Evolutionary conservation across 2,797 vertebrate species (phyloP), one percentile per base, ranked within the genome.

Genomic region (Tiaroga cobitis): DNA sequence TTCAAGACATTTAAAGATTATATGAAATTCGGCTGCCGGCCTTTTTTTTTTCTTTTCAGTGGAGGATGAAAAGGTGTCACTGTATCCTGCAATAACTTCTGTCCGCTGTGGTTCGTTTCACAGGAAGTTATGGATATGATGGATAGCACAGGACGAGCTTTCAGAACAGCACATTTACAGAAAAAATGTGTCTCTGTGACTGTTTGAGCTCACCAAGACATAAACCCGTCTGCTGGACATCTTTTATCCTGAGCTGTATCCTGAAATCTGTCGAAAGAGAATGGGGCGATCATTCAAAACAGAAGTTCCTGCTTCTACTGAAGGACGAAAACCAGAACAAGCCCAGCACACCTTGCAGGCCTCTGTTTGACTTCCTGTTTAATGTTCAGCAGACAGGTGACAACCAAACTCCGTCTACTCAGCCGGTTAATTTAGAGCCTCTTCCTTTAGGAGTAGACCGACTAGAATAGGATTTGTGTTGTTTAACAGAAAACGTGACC

Each of bases 1-100:
- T 77, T 72, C 79, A 86, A 88, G 70, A 83, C 86, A 83, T 86
- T 87, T 83, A 21, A 79, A 69, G 87, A 81, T 24, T 74, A 65
- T 18, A 72, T 68, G 87, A 76, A 65, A 39, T 84, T 85, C 46
- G 56, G 75, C 86, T 67, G 83, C 54, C 46, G 43, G 34, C 39
- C 90, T 46, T 89, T 90, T 90, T 70, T 70, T 43, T 24, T 37
- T 37, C 26, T 59, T 59, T 90, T 88, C 88, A 84, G 81, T 69
- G 32, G 51, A 87, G 90, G 89, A 92, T 91, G 90, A 92, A 88
- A 92, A 89, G 90, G 90, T 81, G 82, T 86, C 74, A 85, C 39
- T 26, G 59, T 80, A n/a, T 74, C 75, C 29, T 86, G 46, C 13
- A 49, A 83, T 61, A 70, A 67, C 69, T 86, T 81, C 78, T 87